Evolutionary conservation across 2,113 vertebrate species (phyloP).

Genomic region (Chionodraco myersi): DNA sequence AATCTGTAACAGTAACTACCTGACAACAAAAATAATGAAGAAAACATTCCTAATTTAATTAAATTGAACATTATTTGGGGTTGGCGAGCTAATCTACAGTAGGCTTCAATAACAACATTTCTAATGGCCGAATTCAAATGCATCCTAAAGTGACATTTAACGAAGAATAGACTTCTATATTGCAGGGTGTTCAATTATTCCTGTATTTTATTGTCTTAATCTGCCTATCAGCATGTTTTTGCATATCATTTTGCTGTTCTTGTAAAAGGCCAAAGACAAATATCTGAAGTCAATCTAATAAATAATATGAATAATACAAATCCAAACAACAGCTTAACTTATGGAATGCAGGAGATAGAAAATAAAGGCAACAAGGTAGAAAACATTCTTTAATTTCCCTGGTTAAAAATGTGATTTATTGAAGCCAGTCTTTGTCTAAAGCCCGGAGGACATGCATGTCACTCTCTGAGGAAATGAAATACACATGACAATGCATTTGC

Average conservation of each 20-base stretch:
- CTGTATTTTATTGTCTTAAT: not conserved
- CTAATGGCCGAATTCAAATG: not conserved
- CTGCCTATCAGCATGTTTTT: too few species aligned
- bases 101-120: not conserved
- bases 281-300: too few species aligned
- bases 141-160: not conserved
- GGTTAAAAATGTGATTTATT: constrained; percentile 49
- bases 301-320: too few species aligned
- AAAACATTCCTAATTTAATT: not conserved
- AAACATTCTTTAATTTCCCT: constrained; percentile 69
- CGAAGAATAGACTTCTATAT: not conserved
- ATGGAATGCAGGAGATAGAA: constrained; percentile 8
- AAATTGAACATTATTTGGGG: constrained; percentile 1
- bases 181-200: not conserved
- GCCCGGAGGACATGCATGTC: constrained; percentile 26
- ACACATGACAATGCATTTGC: constrained; percentile 10
- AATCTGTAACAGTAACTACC: constrained; percentile 10
- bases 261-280: too few species aligned
- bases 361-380: constrained; percentile 32
- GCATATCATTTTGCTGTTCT: too few species aligned
- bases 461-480: constrained; percentile 56
- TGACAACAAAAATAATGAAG: not conserved
- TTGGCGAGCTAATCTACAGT: not conserved
- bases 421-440: constrained; percentile 31
- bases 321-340: not conserved